These are phyloP conservation scores for Lissonota sp. DNA, from an alignment of 2,888 invertebrate species.

Conservation along the genomic window DNA sequence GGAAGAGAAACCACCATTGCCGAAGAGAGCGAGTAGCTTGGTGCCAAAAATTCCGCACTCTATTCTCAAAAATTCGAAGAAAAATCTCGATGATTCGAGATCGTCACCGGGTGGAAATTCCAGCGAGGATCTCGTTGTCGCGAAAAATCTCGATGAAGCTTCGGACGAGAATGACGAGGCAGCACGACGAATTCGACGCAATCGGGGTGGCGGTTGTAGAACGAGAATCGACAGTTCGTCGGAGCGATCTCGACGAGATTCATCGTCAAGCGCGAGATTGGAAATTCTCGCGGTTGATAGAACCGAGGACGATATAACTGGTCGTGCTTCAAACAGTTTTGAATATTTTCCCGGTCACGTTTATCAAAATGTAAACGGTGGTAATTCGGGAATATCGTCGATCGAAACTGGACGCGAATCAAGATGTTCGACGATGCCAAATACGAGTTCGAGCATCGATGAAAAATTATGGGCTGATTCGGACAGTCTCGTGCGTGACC, in stretches of 20 bases:
- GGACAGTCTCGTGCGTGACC: slow-evolving; percentile 85
- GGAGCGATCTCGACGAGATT: slow-evolving; percentile 69
- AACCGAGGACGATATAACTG: slow-evolving; percentile 81
- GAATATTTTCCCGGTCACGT: slow-evolving; percentile 86
- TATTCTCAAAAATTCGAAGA: slow-evolving; percentile 76
- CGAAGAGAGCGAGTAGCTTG: slow-evolving; percentile 77
- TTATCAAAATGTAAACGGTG: slow-evolving; percentile 85
- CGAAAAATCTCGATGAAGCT: slow-evolving; percentile 3
- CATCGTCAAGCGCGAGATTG: slow-evolving; percentile 61
- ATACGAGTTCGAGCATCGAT: slow-evolving; percentile 81
- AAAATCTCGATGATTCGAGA: slow-evolving; percentile 73
- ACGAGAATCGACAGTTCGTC: slow-evolving; percentile 79
- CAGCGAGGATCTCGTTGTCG: not conserved
- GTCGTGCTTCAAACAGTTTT: slow-evolving; percentile 87
- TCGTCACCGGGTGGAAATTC: slow-evolving; percentile 12
- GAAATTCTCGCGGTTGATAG: slow-evolving; percentile 42
- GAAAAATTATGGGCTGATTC: slow-evolving; percentile 82
- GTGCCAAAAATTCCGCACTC: slow-evolving; percentile 73
- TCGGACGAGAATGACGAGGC: slow-evolving; percentile 60
- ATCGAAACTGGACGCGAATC: slow-evolving; percentile 77
- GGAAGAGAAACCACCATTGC: slow-evolving; percentile 77
- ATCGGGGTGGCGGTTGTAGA: slow-evolving; percentile 72
- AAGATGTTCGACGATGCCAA: slow-evolving; percentile 79
- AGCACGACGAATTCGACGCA: slow-evolving; percentile 67
- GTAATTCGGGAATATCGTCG: slow-evolving; percentile 77